phyloP scores from a whole-genome alignment of 2,797 vertebrate species.

The Myripristis murdjan region DNA sequence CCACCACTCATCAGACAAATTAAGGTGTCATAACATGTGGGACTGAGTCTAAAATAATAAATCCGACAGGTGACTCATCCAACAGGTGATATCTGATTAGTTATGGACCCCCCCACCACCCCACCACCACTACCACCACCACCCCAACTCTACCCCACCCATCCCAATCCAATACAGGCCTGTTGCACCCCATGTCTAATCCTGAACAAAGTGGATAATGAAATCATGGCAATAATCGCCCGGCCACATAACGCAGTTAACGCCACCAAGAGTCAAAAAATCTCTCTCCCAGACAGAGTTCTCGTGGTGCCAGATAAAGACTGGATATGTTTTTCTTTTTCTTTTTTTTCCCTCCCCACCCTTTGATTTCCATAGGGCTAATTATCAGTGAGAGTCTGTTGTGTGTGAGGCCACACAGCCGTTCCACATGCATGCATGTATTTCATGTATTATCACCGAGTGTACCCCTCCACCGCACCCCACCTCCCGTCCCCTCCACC shows the following conservation, averaged over 20 bases:
- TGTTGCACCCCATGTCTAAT: not conserved
- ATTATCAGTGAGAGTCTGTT: conserved; percentile 68
- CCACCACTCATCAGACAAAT: not conserved
- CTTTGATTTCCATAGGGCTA: conserved; percentile 76
- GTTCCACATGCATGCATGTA: conserved; percentile 75
- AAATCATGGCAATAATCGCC: conserved; percentile 32
- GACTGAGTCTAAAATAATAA: not conserved
- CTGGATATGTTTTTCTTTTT: too few species aligned
- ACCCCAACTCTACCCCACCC: too few species aligned
- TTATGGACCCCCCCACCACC: not conserved
- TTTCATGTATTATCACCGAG: conserved; percentile 74
- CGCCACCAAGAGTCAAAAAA: conserved; percentile 21
- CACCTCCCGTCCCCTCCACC: conserved; percentile 7
- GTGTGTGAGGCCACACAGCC: conserved; percentile 60
- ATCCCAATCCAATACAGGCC: too few species aligned
- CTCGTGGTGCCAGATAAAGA: conserved; percentile 14
- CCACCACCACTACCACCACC: too few species aligned
- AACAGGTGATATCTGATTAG: conserved; percentile 11
- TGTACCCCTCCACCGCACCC: conserved; percentile 16
- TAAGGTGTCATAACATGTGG: conserved; percentile 7
- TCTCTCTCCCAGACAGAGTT: not conserved
- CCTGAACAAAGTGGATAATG: not conserved
- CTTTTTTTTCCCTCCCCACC: conserved; percentile 6
- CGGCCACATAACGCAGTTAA: conserved; percentile 37
- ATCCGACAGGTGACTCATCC: conserved; percentile 49